Base-by-base conservation (phyloP, 35 echinoderm and acorn worm genomes). In the Amphiura filiformis region DNA sequence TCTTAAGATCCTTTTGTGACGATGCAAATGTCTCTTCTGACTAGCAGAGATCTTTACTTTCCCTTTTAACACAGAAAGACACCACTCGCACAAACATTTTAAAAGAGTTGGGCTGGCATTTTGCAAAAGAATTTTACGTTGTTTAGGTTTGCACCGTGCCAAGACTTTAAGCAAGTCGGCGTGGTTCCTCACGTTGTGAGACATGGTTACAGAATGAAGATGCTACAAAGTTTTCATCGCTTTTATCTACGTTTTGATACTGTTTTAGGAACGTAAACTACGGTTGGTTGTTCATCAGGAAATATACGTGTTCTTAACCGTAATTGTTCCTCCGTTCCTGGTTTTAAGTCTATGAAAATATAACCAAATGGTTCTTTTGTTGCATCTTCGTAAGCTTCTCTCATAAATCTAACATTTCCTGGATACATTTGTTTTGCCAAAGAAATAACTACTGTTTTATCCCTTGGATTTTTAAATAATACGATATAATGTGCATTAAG, bases 381-480 rank as follows among this genome's bases (percentile, higher is more conserved):
- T 4, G 88, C 88, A 38, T 91, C 89, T 1, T 83, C 26, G 33
- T 93, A 93, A 0, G 81, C 80, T 42, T 95, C 84, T 39, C 82
- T 77, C 31, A 92, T 47, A 49, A 89, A 96, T 77, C 38, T 75
- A 33, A 47, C 76, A 40, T 87, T 81, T 32, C 90, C n/a, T n/a
- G 94, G 94, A 57, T 84, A 89, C 40, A 96, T 40, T 89, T 96
- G 94, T 81, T 83, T 78, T 31, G 88, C 88, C 20, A 90, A 31
- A 82, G 89, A 56, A 13, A 9, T 39, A 39, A 82, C 70, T 42
- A 84, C 79, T 56, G 91, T 80, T 81, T 32, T 77, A 92, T 96
- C 94, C 34, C 94, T 82, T 23, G 86, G 83, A 56, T 92, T 92
- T 86, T 92, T 96, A 75, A 96, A 96, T 26, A 96, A 79, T 7